These are phyloP conservation scores for Coleophora flavipennella DNA, from an alignment of 2,888 invertebrate genomes.

Conservation along the genomic window DNA sequence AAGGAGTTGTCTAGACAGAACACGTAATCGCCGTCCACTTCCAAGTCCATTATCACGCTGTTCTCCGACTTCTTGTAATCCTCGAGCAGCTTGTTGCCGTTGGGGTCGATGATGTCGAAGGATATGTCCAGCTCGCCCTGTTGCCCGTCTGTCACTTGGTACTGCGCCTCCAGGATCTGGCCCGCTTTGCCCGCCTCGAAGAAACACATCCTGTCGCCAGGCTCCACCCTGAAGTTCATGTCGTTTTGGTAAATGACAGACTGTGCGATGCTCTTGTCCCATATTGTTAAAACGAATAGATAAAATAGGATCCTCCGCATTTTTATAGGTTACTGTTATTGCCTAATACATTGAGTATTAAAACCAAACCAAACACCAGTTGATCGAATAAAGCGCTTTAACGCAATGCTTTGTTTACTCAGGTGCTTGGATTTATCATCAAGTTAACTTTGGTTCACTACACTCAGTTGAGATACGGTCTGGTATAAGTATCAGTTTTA, in stretches of 20 bases:
- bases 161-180: conserved; percentile 51
- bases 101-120: conserved; percentile 79
- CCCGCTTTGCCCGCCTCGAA: conserved; percentile 46
- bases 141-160: conserved; percentile 82
- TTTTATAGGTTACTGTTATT: neutral
- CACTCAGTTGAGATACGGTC: no score
- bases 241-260: conserved; percentile 38
- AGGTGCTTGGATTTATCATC: conserved; percentile 15
- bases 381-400: neutral
- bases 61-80: conserved; percentile 81
- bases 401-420: conserved; percentile 22
- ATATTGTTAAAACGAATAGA: conserved; percentile 13
- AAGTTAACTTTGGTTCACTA: no score
- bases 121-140: conserved; percentile 88
- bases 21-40: conserved; percentile 80
- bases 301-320: conserved; percentile 1
- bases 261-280: conserved; percentile 21
- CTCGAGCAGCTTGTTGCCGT: conserved; percentile 70
- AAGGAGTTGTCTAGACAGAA: conserved; percentile 91
- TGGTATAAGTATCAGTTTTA: no score
- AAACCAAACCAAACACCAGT: neutral
- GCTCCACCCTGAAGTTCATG: conserved; percentile 48
- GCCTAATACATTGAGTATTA: conserved; percentile 14
- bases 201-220: conserved; percentile 49
- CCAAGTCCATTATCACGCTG: conserved; percentile 74